Percentiles rank a stretch among this genome's conserved stretches.
These are phyloP conservation scores for Heliconius ismenius DNA, from an alignment of 2,888 invertebrate genomes.

Conservation along the genomic window DNA sequence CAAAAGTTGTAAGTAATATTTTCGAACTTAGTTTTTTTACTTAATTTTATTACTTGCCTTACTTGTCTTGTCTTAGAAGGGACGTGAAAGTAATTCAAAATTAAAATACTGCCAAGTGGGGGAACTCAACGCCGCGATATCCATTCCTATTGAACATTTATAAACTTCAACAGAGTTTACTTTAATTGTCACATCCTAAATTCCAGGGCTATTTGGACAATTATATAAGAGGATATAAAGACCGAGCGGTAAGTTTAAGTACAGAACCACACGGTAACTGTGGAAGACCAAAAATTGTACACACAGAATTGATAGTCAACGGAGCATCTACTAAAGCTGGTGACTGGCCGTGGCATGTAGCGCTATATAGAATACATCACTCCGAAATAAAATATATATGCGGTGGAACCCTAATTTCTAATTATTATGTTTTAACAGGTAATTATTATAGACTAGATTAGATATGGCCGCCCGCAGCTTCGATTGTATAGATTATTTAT, in stretches of 20 bases:
- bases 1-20: constrained; percentile 45
- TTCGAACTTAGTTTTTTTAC: no score
- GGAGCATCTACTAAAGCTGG: constrained; percentile 60
- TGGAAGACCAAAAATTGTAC: constrained; percentile 56
- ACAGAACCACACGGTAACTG: constrained; percentile 44
- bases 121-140: no score
- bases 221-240: constrained; percentile 5
- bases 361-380: constrained; percentile 55
- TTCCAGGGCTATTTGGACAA: not conserved
- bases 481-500: no score
- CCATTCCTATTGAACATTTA: no score
- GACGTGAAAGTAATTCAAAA: no score
- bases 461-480: no score
- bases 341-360: constrained; percentile 72
- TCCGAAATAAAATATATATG: constrained; percentile 58
- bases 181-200: not conserved
- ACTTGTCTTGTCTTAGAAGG: no score
- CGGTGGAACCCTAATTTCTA: constrained; percentile 63
- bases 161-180: no score
- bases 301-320: constrained; percentile 60
- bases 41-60: no score
- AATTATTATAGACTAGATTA: not conserved
- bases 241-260: not conserved
- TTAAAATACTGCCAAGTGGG: no score
- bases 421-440: constrained; percentile 60